These are phyloP conservation scores for Megaceryle alcyon DNA, from an alignment of 2,797 vertebrate species.

Conservation along the genomic window DNA sequence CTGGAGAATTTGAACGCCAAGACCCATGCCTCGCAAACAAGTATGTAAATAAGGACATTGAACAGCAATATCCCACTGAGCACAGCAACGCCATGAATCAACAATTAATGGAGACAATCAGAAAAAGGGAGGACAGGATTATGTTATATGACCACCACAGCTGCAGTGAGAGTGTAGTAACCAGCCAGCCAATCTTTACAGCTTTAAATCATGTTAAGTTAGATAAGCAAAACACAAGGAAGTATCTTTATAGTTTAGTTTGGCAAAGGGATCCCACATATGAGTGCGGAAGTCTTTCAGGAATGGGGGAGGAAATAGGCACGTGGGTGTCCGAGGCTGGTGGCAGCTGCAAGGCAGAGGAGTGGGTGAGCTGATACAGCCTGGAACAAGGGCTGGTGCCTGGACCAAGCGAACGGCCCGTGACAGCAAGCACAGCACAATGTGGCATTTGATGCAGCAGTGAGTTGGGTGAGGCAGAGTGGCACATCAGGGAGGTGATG, in stretches of 20 bases:
- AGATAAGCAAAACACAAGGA: not conserved
- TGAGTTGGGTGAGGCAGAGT: rapidly evolving
- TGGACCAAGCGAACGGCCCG: rapidly evolving
- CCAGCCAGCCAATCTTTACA: not conserved
- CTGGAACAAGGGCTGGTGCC: not conserved
- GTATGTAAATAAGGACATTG: not conserved
- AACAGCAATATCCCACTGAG: not conserved
- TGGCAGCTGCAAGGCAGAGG: not conserved
- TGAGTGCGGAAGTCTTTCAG: rapidly evolving
- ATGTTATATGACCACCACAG: not conserved
- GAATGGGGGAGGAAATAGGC: not conserved
- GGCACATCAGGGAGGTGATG: not conserved
- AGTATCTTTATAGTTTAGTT: not conserved
- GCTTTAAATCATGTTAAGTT: not conserved
- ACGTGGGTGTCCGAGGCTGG: not conserved
- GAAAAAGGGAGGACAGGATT: not conserved
- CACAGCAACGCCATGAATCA: not conserved
- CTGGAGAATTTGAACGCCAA: not conserved
- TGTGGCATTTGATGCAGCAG: rapidly evolving
- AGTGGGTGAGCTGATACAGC: not conserved
- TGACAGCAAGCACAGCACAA: not conserved
- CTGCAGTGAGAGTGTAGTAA: not conserved
- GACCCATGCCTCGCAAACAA: not conserved
- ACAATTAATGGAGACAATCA: not conserved
- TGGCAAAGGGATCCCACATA: not conserved